Percentiles rank a stretch among this genome's conserved stretches.
phyloP scores from a whole-genome alignment of 92 coral and sea anemone genomes.

The Parazoanthus swiftii region DNA sequence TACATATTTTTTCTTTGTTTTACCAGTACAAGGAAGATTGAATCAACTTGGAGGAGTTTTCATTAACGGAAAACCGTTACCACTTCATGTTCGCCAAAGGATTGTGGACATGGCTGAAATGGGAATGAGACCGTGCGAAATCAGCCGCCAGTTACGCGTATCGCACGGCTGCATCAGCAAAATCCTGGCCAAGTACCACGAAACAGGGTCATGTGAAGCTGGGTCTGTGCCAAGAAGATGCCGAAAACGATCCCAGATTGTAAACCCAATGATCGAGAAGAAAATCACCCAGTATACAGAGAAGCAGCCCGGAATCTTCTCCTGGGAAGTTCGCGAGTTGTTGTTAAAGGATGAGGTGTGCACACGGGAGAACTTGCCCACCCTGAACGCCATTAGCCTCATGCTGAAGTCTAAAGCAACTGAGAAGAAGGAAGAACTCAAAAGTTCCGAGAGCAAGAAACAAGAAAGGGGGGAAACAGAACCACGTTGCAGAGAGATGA shows the following conservation, averaged over 20 bases:
- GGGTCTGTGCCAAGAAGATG: conserved; percentile 41
- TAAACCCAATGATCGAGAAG: conserved; percentile 49
- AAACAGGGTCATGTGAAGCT: conserved; percentile 90
- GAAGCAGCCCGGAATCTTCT: conserved; percentile 88
- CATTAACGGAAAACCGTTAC: conserved; percentile 96
- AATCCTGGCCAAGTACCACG: conserved; percentile 90
- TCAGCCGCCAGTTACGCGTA: conserved; percentile 89
- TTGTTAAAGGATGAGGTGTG: conserved; percentile 84
- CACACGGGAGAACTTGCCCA: conserved; percentile 79
- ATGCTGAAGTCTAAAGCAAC: conserved; percentile 82
- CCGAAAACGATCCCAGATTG: conserved; percentile 49
- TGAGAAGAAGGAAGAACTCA: conserved; percentile 32
- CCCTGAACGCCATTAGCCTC: conserved; percentile 91
- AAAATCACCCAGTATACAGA: conserved; percentile 79
- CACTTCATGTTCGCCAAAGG: conserved; percentile 81
- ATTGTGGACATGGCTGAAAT: conserved; percentile 89
- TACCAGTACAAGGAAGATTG: conserved; percentile 84
- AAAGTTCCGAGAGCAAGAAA: conserved; percentile 7
- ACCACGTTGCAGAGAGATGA: conserved; percentile 15
- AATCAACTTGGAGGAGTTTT: conserved; percentile 97
- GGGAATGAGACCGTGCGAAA: conserved; percentile 92
- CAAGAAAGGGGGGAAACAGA: not conserved
- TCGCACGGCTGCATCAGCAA: conserved; percentile 99
- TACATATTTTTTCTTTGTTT: not conserved
- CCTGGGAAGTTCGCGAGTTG: conserved; percentile 98